Percentiles rank a stretch among this genome's conserved stretches.
These are phyloP conservation scores for Zeus faber DNA, from an alignment of 2,113 vertebrate genomes.

Conservation along the genomic window DNA sequence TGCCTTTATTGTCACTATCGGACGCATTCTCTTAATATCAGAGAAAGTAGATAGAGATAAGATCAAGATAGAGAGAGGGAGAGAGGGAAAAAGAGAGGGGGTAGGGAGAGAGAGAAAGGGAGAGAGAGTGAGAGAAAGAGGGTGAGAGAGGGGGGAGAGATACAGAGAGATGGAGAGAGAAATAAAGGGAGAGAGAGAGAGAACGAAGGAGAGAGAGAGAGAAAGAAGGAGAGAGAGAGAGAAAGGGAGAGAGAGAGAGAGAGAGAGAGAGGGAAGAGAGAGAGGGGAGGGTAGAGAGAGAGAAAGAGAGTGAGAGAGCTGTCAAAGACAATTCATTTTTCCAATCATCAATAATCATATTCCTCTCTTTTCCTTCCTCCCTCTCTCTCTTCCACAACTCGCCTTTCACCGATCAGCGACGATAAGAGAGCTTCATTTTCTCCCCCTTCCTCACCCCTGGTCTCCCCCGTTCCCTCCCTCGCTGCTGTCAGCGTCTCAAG, in stretches of 20 bases:
- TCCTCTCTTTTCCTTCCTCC: constrained; percentile 24
- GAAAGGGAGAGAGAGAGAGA: constrained; percentile 63
- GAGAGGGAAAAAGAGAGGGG: constrained; percentile 6
- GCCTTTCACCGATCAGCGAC: too few species aligned
- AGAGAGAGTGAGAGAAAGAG: neutral
- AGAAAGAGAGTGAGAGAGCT: too few species aligned
- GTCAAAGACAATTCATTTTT: too few species aligned
- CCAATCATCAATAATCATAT: too few species aligned
- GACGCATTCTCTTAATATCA: too few species aligned
- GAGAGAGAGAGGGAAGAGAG: neutral
- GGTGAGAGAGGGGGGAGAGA: neutral
- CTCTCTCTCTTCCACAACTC: too few species aligned
- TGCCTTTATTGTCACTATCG: too few species aligned
- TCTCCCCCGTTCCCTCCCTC: too few species aligned
- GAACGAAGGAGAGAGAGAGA: neutral
- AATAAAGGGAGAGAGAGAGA: constrained; percentile 2
- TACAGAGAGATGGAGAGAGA: neutral
- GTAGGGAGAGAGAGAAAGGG: neutral
- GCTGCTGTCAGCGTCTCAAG: too few species aligned
- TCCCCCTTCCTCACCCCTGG: too few species aligned
- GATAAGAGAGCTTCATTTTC: too few species aligned
- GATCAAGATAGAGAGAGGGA: neutral
- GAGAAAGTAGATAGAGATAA: neutral
- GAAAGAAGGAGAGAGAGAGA: constrained; percentile 13
- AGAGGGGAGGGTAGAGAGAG: neutral